phyloP scores from a whole-genome alignment of 1,140 invertebrate genomes.

The Drosophila nigromelanica region DNA sequence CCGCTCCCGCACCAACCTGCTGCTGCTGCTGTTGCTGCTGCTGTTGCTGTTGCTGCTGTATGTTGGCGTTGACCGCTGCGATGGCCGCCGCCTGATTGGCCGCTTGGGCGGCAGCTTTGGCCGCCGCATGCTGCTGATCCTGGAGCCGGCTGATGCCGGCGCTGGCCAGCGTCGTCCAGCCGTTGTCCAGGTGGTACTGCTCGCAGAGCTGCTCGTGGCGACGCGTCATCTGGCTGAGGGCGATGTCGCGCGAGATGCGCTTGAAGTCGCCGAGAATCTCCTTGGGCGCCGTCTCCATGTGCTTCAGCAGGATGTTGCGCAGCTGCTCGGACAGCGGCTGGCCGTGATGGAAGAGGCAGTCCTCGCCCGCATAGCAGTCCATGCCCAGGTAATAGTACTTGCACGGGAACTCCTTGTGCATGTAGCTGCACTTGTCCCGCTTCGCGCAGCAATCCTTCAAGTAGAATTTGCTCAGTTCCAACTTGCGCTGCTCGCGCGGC shows the following conservation, averaged over 20 bases:
- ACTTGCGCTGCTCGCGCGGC: constrained; percentile 92
- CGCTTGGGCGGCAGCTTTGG: constrained; percentile 32
- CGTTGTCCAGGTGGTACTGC: constrained; percentile 82
- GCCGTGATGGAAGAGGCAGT: constrained; percentile 97
- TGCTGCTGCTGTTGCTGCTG: not conserved
- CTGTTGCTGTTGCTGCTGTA: constrained; percentile 31
- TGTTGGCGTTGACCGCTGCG: constrained; percentile 13
- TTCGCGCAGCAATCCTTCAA: constrained; percentile 97
- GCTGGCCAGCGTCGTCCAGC: constrained; percentile 51
- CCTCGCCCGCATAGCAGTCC: constrained; percentile 90
- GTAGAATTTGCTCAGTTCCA: constrained; percentile 99
- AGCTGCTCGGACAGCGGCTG: constrained; percentile 91
- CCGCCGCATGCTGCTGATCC: constrained; percentile 44
- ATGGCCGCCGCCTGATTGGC: constrained; percentile 7
- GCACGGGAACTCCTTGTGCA: constrained; percentile 99
- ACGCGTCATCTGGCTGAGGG: constrained; percentile 88
- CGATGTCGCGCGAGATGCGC: constrained; percentile 90
- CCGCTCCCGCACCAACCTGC: not conserved
- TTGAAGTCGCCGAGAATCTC: constrained; percentile 95
- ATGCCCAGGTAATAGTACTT: constrained; percentile 98
- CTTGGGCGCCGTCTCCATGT: constrained; percentile 95
- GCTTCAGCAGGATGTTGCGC: constrained; percentile 89
- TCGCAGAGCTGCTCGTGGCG: constrained; percentile 88
- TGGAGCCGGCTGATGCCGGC: constrained; percentile 43
- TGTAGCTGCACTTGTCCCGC: constrained; percentile 97